Percentiles rank a stretch among this genome's conserved stretches.
phyloP scores from a whole-genome alignment of 2,113 vertebrate genomes.

The Podiceps cristatus region DNA sequence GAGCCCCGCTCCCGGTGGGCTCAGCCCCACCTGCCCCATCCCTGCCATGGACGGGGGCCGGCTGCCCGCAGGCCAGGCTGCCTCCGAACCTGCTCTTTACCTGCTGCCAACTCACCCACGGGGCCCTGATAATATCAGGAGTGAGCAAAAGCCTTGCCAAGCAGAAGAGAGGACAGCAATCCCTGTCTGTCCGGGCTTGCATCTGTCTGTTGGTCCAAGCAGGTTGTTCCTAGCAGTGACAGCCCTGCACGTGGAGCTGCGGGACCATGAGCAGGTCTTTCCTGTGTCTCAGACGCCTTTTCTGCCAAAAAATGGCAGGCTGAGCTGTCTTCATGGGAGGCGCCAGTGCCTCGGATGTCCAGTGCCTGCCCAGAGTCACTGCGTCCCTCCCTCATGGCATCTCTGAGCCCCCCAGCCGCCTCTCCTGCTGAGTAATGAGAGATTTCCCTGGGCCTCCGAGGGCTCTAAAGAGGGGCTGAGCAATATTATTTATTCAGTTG shows the following conservation, averaged over 20 bases:
- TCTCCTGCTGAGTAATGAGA: slow-evolving; percentile 65
- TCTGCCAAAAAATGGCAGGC: not conserved
- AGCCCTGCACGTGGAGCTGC: not conserved
- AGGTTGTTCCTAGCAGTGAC: not conserved
- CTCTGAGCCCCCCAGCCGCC: not conserved
- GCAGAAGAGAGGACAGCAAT: not conserved
- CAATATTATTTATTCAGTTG: slow-evolving; percentile 81
- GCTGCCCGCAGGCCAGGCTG: not conserved
- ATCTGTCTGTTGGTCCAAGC: not conserved
- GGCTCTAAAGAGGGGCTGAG: slow-evolving; percentile 63
- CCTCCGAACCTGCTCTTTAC: not conserved
- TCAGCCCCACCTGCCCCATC: not conserved
- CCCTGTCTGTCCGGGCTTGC: not conserved
- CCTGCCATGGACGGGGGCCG: rapidly evolving
- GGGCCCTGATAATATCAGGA: not conserved
- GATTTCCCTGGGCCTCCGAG: slow-evolving; percentile 50
- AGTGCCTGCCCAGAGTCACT: not conserved
- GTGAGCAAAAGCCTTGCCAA: not conserved
- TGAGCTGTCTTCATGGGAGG: not conserved
- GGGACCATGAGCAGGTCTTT: not conserved
- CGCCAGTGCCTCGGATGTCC: not conserved
- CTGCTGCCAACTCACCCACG: not conserved
- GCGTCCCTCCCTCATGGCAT: not conserved
- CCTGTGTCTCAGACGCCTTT: not conserved
- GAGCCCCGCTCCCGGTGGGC: not conserved